These are phyloP conservation scores for Toxonevra muliebris DNA, from an alignment of 2,888 invertebrate genomes.

Conservation along the genomic window DNA sequence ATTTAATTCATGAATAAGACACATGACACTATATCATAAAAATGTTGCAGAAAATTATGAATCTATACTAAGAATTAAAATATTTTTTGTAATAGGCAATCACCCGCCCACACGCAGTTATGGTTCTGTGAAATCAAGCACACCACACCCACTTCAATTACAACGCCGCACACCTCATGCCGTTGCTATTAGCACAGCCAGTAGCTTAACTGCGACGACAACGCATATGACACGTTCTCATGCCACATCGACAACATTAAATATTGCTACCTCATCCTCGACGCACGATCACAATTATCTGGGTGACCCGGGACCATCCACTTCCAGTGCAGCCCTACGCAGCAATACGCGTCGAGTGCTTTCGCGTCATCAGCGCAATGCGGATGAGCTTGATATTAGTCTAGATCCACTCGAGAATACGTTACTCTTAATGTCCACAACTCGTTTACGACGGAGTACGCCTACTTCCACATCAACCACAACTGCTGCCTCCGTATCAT, in stretches of 20 bases:
- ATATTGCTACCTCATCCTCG: constrained; percentile 42
- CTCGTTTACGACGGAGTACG: constrained; percentile 53
- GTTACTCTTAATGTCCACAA: constrained; percentile 44
- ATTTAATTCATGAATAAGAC: constrained; percentile 13
- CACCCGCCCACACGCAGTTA: constrained; percentile 12
- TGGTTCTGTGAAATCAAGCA: constrained; percentile 33
- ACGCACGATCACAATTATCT: constrained; percentile 63
- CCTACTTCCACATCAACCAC: constrained; percentile 51
- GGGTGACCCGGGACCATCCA: constrained; percentile 57
- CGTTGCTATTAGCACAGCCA: constrained; percentile 36
- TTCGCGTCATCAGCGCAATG: constrained; percentile 63
- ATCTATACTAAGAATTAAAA: neutral
- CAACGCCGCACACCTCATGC: constrained; percentile 46
- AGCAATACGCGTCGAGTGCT: constrained; percentile 59
- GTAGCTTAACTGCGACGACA: constrained; percentile 33
- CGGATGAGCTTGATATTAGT: constrained; percentile 59
- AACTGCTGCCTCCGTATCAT: constrained; percentile 26
- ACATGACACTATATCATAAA: neutral
- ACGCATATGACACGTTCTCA: constrained; percentile 61
- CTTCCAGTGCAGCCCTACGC: constrained; percentile 47
- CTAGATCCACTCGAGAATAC: constrained; percentile 52
- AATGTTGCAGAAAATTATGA: too few relatives aligned
- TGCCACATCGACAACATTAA: constrained; percentile 55
- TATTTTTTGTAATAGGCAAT: constrained; percentile 25
- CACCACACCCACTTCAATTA: constrained; percentile 52